A percentile compares a stretch with the other conserved stretches of the same genome.
Conservation (phyloP, 2,113 vertebrate genomes). For the Apodemus sylvaticus region DNA sequence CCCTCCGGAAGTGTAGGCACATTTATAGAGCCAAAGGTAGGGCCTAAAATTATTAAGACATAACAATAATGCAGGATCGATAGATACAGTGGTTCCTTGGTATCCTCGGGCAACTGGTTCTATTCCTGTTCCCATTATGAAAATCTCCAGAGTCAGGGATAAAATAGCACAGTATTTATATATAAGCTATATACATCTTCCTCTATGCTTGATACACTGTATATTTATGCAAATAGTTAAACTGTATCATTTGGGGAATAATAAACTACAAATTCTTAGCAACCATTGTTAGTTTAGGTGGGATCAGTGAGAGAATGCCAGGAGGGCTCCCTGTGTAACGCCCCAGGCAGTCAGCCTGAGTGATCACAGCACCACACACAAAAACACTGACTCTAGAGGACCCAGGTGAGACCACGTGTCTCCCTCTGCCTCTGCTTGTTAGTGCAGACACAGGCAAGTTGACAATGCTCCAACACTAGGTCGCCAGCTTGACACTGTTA, state of each 20-base stretch:
- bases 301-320: not conserved
- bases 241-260: not conserved
- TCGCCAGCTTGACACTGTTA: not conserved
- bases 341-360: not conserved
- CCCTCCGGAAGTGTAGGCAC: not conserved
- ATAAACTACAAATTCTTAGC: not conserved
- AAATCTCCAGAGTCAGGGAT: not conserved
- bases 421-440: not conserved
- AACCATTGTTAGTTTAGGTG: not conserved
- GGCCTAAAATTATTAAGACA: not conserved
- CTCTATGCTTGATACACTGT: not conserved
- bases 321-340: not conserved
- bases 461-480: rapidly evolving
- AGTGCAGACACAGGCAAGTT: not conserved
- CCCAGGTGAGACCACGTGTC: not conserved
- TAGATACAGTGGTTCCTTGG: not conserved
- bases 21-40: not conserved
- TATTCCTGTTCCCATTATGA: not conserved
- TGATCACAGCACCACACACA: not conserved
- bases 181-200: not conserved
- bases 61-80: not conserved
- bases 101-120: not conserved
- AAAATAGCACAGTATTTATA: not conserved
- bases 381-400: not conserved
- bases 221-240: not conserved